These are phyloP conservation scores for Hyaena hyaena DNA, from an alignment of 2,113 vertebrate genomes.

Conservation along the genomic window DNA sequence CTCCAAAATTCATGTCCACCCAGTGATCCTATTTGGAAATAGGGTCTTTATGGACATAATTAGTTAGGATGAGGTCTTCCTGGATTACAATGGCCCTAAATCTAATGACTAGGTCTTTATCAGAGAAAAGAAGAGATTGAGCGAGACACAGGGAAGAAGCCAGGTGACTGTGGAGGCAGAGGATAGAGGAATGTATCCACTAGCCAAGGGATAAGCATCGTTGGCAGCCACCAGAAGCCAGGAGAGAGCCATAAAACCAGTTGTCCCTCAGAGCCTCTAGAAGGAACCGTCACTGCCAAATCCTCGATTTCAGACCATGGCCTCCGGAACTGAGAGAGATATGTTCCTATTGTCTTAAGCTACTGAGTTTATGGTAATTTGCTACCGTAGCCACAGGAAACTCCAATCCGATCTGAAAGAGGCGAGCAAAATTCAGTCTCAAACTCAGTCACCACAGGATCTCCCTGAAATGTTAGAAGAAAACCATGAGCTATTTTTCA, in stretches of 20 bases:
- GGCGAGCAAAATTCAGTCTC: no score
- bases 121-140: not conserved
- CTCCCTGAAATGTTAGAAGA: conserved; percentile 80
- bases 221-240: not conserved
- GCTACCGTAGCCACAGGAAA: not conserved
- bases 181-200: not conserved
- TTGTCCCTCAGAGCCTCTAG: rapidly evolving
- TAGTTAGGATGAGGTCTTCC: not conserved
- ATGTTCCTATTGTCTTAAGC: not conserved
- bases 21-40: not conserved
- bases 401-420: not conserved
- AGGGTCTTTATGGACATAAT: not conserved
- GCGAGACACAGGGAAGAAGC: not conserved
- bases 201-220: no score
- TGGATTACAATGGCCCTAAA: not conserved
- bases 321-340: not conserved
- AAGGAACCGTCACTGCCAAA: not conserved
- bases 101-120: not conserved
- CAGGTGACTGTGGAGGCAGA: no score
- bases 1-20: not conserved
- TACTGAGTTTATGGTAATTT: not conserved
- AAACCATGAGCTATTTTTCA: conserved; percentile 89
- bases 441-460: no score
- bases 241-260: not conserved
- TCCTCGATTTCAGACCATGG: not conserved